Evolutionary conservation across 2,888 invertebrate genomes (phyloP), one percentile per base, ranked within the genome.

Genomic region (Oligia fasciuncula): DNA sequence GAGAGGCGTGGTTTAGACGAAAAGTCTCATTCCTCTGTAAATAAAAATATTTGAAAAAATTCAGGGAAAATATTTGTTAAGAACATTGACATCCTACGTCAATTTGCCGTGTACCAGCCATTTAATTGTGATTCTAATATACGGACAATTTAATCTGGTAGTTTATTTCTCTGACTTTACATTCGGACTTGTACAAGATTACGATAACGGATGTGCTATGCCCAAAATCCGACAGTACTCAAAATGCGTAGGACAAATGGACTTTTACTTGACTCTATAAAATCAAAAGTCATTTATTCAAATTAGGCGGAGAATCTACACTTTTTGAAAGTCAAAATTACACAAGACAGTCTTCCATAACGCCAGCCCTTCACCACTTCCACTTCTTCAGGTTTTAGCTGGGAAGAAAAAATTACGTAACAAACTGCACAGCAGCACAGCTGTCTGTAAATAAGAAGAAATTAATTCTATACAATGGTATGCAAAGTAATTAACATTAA

Each of bases 211-310:
- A 13, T 69, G 6, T 13, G 13, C 29, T 19, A 13, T 6, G 29
- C 11, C 11, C 11, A n/a, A 14, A 43, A 76, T 46, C n/a, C 0
- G 5, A 35, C 2, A 43, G 13, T 2, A 66, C 23, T 2, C 17
- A 43, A 17, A 63, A 35, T 5, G 4, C 1, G 29, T 19, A 29
- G 0, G 14, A 35, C 5, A n/a, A 60, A 46, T 62, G n/a, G 11
- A 23, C 14, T 57, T 66, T 35, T 66, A 65, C 46, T 79, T 77
- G 66, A 60, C 75, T 75, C 23, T 54, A 9, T 79, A 78, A 19
- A 54, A 54, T 19, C 57, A 57, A 54, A 54, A 57, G 57, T 57
- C 57, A 23, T 23, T 49, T 54, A 54, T 19, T 54, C 4, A 14
- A 54, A 19, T 54, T 0, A 54, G 54, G 54, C 54, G 19, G 5